Evolutionary conservation across 92 coral and sea anemone species (phyloP).

Genomic region (Heliopora coerulea): DNA sequence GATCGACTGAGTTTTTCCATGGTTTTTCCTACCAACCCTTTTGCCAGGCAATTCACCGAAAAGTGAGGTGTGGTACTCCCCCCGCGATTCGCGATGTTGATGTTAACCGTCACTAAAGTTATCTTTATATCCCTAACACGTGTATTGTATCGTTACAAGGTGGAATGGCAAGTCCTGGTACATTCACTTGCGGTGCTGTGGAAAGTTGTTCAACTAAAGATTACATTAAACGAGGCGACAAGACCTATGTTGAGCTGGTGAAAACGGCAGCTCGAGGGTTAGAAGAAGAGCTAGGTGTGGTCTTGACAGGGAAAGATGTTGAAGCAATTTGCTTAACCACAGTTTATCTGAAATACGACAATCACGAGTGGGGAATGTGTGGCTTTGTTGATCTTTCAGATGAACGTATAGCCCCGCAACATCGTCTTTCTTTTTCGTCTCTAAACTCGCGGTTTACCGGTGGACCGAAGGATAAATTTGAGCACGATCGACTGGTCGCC

Average conservation of each 20-base stretch:
- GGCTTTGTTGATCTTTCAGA: conserved; percentile 96
- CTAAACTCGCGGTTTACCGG: conserved; percentile 84
- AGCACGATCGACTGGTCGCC: conserved; percentile 81
- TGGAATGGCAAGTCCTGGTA: conserved; percentile 96
- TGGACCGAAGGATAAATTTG: conserved; percentile 89
- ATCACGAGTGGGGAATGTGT: conserved; percentile 99
- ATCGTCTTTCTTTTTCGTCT: conserved; percentile 74
- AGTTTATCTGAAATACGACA: conserved; percentile 93
- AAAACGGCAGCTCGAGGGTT: conserved; percentile 95
- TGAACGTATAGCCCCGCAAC: conserved; percentile 75
- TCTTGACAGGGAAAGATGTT: conserved; percentile 64
- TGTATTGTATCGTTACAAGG: conserved; percentile 59
- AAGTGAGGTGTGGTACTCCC: too few species aligned
- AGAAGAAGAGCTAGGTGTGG: conserved; percentile 91
- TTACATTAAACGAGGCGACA: conserved; percentile 53
- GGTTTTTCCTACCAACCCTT: too few species aligned
- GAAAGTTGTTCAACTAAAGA: conserved; percentile 94
- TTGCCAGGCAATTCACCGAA: too few species aligned
- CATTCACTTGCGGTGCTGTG: conserved; percentile 94
- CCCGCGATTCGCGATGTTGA: background rate
- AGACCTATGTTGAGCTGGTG: conserved; percentile 62
- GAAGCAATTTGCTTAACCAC: conserved; percentile 85
- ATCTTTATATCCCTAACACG: too few species aligned
- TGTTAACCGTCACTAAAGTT: too few species aligned
- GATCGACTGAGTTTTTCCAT: too few species aligned